A percentile compares a stretch with the other conserved stretches of the same genome.
Conservation (phyloP, 2,797 vertebrate genomes). For the Otolemur crassicaudatus region DNA sequence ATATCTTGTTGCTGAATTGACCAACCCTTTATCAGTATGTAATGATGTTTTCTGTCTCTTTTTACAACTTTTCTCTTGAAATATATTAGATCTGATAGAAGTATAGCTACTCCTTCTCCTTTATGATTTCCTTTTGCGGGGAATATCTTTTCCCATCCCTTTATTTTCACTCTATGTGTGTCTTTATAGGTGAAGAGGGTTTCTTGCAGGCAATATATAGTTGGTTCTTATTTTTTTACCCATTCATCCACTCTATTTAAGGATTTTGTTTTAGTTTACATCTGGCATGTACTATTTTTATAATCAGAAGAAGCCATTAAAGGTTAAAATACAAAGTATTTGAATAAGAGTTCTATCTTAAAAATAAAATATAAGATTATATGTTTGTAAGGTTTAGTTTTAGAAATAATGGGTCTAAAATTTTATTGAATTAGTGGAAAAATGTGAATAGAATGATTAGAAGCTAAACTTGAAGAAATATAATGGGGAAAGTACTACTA, state of each 20-base stretch:
- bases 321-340: slow-evolving; percentile 20
- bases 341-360: background rate
- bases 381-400: background rate
- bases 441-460: background rate
- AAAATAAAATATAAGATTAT: background rate
- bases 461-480: background rate
- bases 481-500: background rate
- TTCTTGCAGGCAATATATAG: too few species aligned
- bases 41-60: too few species aligned
- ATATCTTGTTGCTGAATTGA: too few species aligned
- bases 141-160: too few species aligned
- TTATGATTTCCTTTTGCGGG: too few species aligned
- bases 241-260: background rate
- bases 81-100: background rate
- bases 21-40: too few species aligned
- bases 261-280: background rate
- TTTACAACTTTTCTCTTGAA: background rate
- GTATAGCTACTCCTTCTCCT: too few species aligned
- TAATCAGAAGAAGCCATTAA: background rate
- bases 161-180: too few species aligned
- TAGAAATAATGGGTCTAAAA: background rate
- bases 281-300: background rate
- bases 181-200: too few species aligned
- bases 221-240: background rate
- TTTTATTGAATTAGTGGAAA: background rate